phyloP scores from a whole-genome alignment of 2,797 vertebrate species.

The Austrolebias charrua region DNA sequence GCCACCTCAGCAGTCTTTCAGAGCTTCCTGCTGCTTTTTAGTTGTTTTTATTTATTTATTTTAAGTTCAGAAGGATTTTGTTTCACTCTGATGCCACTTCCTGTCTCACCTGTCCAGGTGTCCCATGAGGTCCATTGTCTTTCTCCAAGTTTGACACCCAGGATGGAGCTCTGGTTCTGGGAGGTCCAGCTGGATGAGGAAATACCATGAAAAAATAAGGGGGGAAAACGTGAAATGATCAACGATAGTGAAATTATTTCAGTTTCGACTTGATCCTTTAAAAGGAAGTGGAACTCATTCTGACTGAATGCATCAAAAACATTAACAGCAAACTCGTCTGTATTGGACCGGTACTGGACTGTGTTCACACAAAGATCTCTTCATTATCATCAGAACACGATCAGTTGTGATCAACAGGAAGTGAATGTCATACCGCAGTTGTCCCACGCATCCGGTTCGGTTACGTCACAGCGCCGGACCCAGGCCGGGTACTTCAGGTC shows the following conservation, averaged over 20 bases:
- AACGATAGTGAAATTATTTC: too few relatives aligned
- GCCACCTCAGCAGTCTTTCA: too few relatives aligned
- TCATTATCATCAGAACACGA: too few relatives aligned
- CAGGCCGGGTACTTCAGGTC: constrained; percentile 49
- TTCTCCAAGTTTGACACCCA: constrained; percentile 55
- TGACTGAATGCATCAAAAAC: neutral
- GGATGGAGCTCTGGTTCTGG: constrained; percentile 40
- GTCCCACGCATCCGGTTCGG: constrained; percentile 21
- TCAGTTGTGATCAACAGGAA: neutral
- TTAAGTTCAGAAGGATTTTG: neutral
- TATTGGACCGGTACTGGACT: neutral
- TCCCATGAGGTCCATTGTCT: neutral
- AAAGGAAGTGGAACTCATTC: neutral
- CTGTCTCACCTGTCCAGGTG: constrained; percentile 32
- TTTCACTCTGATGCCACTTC: neutral
- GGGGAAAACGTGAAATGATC: neutral
- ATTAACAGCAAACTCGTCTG: neutral
- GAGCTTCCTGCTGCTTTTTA: too few relatives aligned
- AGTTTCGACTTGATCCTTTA: neutral
- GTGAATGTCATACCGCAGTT: constrained; percentile 8
- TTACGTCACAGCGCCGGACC: constrained; percentile 41
- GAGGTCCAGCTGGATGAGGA: constrained; percentile 7
- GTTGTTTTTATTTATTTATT: too few relatives aligned
- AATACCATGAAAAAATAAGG: neutral
- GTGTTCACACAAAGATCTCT: too few relatives aligned